Percentiles rank a stretch among this genome's conserved stretches.
Conservation (phyloP, 1,140 invertebrate genomes). For the Drosophila albomicans region DNA sequence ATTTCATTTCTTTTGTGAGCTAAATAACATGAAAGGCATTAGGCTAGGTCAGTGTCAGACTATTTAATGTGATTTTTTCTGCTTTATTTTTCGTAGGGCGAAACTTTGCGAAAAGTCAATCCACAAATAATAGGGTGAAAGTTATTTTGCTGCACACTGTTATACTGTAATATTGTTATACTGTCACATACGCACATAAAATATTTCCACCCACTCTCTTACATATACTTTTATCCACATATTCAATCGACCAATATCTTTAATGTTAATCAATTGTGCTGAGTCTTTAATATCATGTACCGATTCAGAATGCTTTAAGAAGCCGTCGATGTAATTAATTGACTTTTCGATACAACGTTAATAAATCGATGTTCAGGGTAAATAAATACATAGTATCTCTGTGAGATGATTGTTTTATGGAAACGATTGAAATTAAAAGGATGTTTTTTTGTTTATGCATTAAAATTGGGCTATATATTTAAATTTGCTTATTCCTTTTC, state of each 20-base stretch:
- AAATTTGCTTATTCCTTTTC: no score
- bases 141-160: conserved; percentile 34
- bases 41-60: conserved; percentile 77
- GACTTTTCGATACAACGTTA: no score
- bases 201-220: not conserved
- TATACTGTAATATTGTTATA: not conserved
- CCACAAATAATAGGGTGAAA: conserved; percentile 55
- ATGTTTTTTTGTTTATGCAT: no score
- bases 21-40: conserved; percentile 74
- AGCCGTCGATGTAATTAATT: no score
- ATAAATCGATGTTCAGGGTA: no score
- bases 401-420: no score
- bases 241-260: not conserved
- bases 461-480: no score
- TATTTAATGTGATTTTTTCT: conserved; percentile 65
- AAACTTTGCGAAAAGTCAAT: conserved; percentile 66
- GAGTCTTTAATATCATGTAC: not conserved
- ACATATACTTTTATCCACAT: not conserved
- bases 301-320: not conserved
- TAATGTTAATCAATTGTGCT: not conserved
- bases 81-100: conserved; percentile 63
- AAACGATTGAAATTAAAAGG: no score
- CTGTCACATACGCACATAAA: conserved; percentile 1
- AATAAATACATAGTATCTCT: no score
- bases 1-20: conserved; percentile 67